Evolutionary conservation across 2,113 vertebrate species (phyloP).

Genomic region (Mandrillus leucophaeus): DNA sequence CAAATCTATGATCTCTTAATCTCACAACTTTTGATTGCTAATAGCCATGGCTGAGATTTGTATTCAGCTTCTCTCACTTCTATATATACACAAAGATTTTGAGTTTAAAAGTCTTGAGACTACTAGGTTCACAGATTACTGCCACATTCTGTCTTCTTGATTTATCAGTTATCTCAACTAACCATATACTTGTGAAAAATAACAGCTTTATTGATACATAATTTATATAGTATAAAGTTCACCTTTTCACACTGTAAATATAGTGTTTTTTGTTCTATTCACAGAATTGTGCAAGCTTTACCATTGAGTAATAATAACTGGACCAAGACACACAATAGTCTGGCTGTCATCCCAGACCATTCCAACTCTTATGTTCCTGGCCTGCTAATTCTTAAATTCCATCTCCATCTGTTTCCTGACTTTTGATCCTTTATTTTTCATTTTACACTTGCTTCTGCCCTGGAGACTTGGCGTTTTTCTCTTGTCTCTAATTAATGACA

Average conservation of each 20-base stretch:
- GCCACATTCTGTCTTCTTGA: neutral
- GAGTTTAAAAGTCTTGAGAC: neutral
- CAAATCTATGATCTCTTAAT: neutral
- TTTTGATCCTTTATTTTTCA: neutral
- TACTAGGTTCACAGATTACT: neutral
- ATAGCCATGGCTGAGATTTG: neutral
- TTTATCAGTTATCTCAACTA: neutral
- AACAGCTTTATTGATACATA: neutral
- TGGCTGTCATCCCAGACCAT: neutral
- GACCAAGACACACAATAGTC: neutral
- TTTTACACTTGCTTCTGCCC: neutral
- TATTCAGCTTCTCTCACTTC: neutral
- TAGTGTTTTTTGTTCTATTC: neutral
- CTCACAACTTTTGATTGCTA: neutral
- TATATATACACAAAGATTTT: neutral
- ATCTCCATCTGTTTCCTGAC: slow-evolving; percentile 59
- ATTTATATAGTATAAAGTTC: neutral
- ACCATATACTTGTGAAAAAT: neutral
- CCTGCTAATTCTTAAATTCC: slow-evolving; percentile 32
- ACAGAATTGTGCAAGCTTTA: neutral
- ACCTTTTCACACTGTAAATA: neutral
- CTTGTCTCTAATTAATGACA: neutral
- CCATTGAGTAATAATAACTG: neutral
- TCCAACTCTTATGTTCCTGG: neutral
- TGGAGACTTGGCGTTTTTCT: neutral